Base-by-base conservation (phyloP, 1,140 invertebrate species). In the Zophobas morio region DNA sequence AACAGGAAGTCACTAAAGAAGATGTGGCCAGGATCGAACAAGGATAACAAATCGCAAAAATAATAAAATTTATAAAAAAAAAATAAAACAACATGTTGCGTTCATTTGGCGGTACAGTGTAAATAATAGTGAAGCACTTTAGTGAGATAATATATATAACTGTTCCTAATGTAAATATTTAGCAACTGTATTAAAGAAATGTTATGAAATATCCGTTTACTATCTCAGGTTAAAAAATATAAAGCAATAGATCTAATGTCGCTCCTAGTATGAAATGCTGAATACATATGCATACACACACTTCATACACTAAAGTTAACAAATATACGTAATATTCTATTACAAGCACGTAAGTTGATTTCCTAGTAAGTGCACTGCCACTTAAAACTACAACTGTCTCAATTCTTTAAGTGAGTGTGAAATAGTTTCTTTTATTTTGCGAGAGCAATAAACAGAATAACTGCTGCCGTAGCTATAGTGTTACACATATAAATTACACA, bases 401-500 rank as follows among this genome's bases (percentile, higher is more conserved):
- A 81, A 82, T 82, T 79, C 77, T 80, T 76, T 54, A 81, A 79
- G 76, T 79, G 78, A 81, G 80, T 82, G 82, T 81, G 81, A 83
- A 83, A 81, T 82, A 81, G 78, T 82, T 81, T 83, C 76, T 80
- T 80, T 79, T 75, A 82, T 81, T 82, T 77, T 78, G 75, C 71
- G 49, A 76, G 53, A 79, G 74, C 78, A 75, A 79, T 74, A 79
- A 79, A 75, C 81, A 81, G 77, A 82, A 81, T 78, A 81, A 80
- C 77, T 57, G 78, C 79, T 70, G 74, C 73, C 49, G 63, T 70
- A 71, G 42, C 51, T 51, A 60, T 46, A 66, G 80, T 78, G 82
- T 79, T 82, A 80, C 81, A 81, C 82, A 83, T 83, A 83, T 80
- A 83, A 83, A 83, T 81, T 82, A 74, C 82, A 71, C 63, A 37